Base-by-base conservation (phyloP, 37 sponge, comb jelly and placozoan species). In the Beroe forskalii region DNA sequence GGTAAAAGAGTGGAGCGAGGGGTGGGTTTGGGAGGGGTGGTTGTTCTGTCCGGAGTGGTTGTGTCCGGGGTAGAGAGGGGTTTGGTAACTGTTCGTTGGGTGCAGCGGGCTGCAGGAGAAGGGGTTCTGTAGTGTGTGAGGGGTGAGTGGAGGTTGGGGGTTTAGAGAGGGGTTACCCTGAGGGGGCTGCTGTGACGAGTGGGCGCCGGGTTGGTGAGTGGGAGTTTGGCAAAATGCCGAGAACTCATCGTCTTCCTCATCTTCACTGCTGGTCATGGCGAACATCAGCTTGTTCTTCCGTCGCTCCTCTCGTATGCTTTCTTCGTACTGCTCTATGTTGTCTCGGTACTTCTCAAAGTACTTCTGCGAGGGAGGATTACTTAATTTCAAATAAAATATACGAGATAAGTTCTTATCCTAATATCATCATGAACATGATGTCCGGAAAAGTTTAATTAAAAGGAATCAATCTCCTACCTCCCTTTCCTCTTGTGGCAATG, bases 321-420 rank as follows among this genome's bases (percentile, higher is more conserved):
- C 86, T 23, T 80, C 86, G 40, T 80, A 80, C 48, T 41, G 30
- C 28, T 80, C 86, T 6, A 80, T 80, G 48, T 80, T 80, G 55
- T 80, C 86, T 23, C 86, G 23, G 48, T 80, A 80, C 40, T 80
- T 80, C 86, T 80, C 86, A 80, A 80, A 80, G 40, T 80, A 80
- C 42, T 80, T 80, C 55, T 64, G 66, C 4, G 25, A 64, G 66
- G 66, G 66, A 64, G 25, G 24, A 22, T 6, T 4, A 22, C 25
- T n/a, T 64, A 30, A 30, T 20, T 9, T 55, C 14, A 55, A 17
- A 55, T 9, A 17, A 55, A 55, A 20, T 55, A 17, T 55, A 55
- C 60, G 17, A 20, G 60, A 55, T n/a, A n/a, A n/a, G n/a, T n/a
- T n/a, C n/a, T n/a, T n/a, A n/a, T n/a, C n/a, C n/a, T n/a, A n/a